Percentiles rank a stretch among this genome's conserved stretches.
phyloP scores from a whole-genome alignment of 2,888 invertebrate species.

The Polymixis lichenea region DNA sequence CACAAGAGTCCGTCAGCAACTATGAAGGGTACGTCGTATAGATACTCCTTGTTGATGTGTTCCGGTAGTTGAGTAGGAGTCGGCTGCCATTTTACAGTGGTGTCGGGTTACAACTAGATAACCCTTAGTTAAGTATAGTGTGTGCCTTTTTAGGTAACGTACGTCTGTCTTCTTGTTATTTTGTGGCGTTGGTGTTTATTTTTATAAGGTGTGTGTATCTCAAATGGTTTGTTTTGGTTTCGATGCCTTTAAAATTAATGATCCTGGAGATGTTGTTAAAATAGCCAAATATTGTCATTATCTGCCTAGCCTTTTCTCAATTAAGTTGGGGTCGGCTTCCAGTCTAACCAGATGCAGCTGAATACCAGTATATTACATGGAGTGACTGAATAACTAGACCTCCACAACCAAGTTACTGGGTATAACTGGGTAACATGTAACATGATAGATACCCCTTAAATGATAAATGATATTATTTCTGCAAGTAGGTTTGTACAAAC shows the following conservation, averaged over 20 bases:
- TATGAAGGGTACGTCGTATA: slow-evolving; percentile 42
- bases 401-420: too few relatives aligned
- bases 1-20: slow-evolving; percentile 42
- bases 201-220: neutral
- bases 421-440: too few relatives aligned
- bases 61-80: slow-evolving; percentile 56
- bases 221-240: neutral
- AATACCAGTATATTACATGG: too few relatives aligned
- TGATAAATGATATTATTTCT: too few relatives aligned
- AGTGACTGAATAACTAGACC: too few relatives aligned
- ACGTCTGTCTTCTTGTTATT: slow-evolving; percentile 1
- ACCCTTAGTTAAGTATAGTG: slow-evolving; percentile 3
- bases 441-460: too few relatives aligned
- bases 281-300: neutral
- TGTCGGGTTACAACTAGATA: slow-evolving; percentile 40
- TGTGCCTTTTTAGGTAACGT: slow-evolving; percentile 27
- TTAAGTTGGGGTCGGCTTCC: too few relatives aligned
- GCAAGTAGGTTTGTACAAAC: too few relatives aligned
- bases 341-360: too few relatives aligned
- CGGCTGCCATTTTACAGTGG: slow-evolving; percentile 40
- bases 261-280: neutral
- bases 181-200: neutral
- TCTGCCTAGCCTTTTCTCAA: neutral
- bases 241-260: neutral
- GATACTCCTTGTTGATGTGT: slow-evolving; percentile 52